Evolutionary conservation across 2,797 vertebrate species (phyloP), one percentile per base, ranked within the genome.

Genomic region (Rhynchonycteris naso): DNA sequence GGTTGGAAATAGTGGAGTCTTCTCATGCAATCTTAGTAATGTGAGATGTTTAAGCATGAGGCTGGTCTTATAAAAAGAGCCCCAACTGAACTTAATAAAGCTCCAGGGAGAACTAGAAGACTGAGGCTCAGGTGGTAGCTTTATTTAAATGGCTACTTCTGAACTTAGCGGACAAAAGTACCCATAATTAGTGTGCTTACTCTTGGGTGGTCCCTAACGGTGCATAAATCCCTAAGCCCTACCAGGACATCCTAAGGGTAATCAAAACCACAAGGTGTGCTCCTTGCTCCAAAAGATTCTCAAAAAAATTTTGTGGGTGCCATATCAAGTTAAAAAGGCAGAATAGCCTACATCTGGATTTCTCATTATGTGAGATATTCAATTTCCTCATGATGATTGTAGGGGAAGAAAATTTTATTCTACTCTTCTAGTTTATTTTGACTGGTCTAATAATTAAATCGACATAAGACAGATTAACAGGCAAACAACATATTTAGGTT

Each of bases 121-220:
- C 38, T 54, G 78, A 94, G 56, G 58, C 87, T 80, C 92, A 91
- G 92, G 92, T 90, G 82, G 82, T 63, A 93, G 50, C 68, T 96
- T 94, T 93, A 93, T 91, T 93, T 93, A 78, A 96, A 88, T 71
- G 56, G 35, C 68, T 96, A 84, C 56, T 80, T 82, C 50, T 95
- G 80, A 96, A 88, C 11, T 56, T 88, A 75, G 38, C 1, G 18
- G 66, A 88, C 59, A 43, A 81, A 89, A 88, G 71, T 65, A 92
- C 76, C 38, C 28, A n/a, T 88, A 80, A 96, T 96, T 92, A 92
- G 14, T 24, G 18, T 81, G 43, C 68, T 91, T 88, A 38, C 4
- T 75, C 52, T 54, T 76, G 35, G 8, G 9, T 71, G 38, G 43
- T 95, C 69, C 78, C 83, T 52, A 88, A 63, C 81, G 33, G 9